These are phyloP conservation scores for Promerops cafer DNA, from an alignment of 2,113 vertebrate genomes.

Conservation along the genomic window DNA sequence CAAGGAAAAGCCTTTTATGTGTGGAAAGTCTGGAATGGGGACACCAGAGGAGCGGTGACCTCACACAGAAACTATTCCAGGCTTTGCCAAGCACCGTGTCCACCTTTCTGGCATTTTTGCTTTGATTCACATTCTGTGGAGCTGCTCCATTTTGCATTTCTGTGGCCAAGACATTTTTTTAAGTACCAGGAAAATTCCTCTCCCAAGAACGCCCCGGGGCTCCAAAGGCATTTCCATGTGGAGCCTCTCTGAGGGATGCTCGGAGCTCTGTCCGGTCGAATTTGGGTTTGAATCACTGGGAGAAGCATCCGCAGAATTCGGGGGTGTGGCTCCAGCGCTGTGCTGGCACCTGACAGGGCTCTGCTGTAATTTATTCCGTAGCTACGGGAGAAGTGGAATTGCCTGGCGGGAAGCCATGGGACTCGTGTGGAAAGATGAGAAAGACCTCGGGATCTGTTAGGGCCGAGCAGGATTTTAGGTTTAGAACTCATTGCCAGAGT, in stretches of 20 bases:
- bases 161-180: neutral
- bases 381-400: neutral
- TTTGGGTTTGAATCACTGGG: neutral
- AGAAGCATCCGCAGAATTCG: constrained; percentile 37
- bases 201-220: neutral
- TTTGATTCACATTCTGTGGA: neutral
- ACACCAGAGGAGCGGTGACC: neutral
- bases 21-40: neutral
- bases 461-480: neutral
- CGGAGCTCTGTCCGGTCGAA: neutral
- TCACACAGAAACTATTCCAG: neutral
- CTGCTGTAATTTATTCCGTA: neutral
- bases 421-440: neutral
- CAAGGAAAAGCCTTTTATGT: neutral
- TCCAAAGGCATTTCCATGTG: neutral
- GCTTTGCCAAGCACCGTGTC: neutral
- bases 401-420: neutral
- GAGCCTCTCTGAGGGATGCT: neutral
- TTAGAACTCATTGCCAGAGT: neutral
- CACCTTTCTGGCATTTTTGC: neutral
- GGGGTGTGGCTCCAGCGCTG: neutral
- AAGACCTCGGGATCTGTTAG: neutral
- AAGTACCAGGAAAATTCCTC: neutral
- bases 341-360: neutral
- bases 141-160: neutral